A percentile compares a stretch with the other conserved stretches of the same genome.
Evolutionary conservation across 2,888 invertebrate genomes (phyloP).

Genomic region (Eulithis testata): DNA sequence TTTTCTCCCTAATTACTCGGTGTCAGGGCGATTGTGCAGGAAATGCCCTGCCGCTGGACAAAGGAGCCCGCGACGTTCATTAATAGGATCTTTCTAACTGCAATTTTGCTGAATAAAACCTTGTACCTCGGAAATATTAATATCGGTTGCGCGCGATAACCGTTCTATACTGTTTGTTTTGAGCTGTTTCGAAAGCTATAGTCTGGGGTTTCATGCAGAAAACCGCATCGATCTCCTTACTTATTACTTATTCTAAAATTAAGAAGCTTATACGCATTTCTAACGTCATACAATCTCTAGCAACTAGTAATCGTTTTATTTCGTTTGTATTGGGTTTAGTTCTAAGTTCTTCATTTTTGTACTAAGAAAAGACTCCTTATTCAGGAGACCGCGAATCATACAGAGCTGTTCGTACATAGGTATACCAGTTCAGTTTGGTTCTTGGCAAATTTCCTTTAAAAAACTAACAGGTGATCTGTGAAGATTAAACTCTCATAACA

Average conservation of each 20-base stretch:
- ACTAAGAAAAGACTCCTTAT: too few relatives aligned
- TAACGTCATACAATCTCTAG: too few relatives aligned
- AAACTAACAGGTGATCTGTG: slow-evolving; percentile 2
- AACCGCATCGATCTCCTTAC: too few relatives aligned
- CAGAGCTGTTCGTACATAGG: too few relatives aligned
- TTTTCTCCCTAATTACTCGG: slow-evolving; percentile 83
- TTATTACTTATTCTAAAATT: too few relatives aligned
- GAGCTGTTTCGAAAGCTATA: slow-evolving; percentile 10
- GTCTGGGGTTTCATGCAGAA: background rate
- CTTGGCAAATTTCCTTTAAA: background rate
- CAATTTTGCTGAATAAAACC: slow-evolving; percentile 81
- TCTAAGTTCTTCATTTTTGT: too few relatives aligned
- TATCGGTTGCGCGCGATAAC: slow-evolving; percentile 72
- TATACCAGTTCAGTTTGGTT: too few relatives aligned
- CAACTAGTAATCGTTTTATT: too few relatives aligned
- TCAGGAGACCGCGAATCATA: too few relatives aligned
- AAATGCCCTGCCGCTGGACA: slow-evolving; percentile 75
- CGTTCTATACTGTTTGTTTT: slow-evolving; percentile 73
- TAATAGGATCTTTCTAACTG: slow-evolving; percentile 84
- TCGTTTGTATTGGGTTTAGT: too few relatives aligned
- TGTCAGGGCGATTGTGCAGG: slow-evolving; percentile 82
- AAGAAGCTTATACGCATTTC: too few relatives aligned
- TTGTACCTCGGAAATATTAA: slow-evolving; percentile 76
- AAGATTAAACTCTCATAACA: slow-evolving; percentile 33
- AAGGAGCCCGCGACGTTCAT: slow-evolving; percentile 80